Base-by-base conservation (phyloP, 2,797 vertebrate genomes). In the Amazona finschi region DNA sequence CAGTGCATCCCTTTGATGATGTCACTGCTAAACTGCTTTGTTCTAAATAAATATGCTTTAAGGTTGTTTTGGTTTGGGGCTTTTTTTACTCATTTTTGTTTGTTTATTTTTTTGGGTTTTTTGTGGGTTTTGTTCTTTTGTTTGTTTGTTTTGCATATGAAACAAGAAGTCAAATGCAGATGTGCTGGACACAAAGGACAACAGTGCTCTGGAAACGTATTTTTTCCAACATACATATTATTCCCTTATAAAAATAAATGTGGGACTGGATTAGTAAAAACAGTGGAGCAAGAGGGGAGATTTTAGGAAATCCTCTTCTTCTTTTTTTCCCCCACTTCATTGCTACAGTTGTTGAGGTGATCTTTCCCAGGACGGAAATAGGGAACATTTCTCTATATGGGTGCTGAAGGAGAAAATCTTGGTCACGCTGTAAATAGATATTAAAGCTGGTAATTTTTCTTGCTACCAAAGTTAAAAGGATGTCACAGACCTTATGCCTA, bases 51-150 rank as follows among this genome's bases (percentile, higher is more conserved):
- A 79, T 4, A 20, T 55, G 31, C 6, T 43, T 4, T 27, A 33
- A 1, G 0, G 0, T 7, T 58, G n/a, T 13, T 31, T 12, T 47
- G 31, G 24, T 8, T 28, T 27, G 8, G 25, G 25, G 11, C 8
- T 39, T 39, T 61, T 38, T 60, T 18, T 16, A 11, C 55, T 10
- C 15, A 8, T 36, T 36, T 58, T 16, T 58, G 15, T 58, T 36
- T 58, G n/a, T 16, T 24, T 36, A 15, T 36, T 33, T 36, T 53
- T 21, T 9, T 13, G 21, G 21, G 6, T 7, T 22, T 15, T 33
- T 33, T n/a, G 5, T 5, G 33, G 3, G 3, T 5, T 55, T 49
- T 57, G 22, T 10, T n/a, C 1, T 5, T 16, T 53, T 5, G 3
- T 39, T 67, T 3, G 36, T 36, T 22, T 27, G 9, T 15, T 4